Evolutionary conservation across 2,888 invertebrate genomes (phyloP), one percentile per base, ranked within the genome.

Genomic region (Allacma fusca): DNA sequence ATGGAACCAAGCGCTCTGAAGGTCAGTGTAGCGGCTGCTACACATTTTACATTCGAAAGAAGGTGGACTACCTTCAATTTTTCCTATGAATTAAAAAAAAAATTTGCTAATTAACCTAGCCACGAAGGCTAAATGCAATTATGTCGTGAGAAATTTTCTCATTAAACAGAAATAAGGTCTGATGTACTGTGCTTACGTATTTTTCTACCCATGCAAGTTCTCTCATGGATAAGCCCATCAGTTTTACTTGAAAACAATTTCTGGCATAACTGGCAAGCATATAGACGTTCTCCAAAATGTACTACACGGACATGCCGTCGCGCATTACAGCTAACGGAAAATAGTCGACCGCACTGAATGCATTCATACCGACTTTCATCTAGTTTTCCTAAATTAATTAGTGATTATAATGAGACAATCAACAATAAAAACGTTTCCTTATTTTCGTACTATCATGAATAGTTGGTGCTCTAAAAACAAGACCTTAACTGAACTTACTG

Each of bases 311-410:
- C 72, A 34, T 72, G 72, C 2, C 72, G 28, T 34, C 72, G 29
- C 0, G 72, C 72, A 62, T 72, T 72, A 72, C 72, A 72, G 40
- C 59, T 34, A n/a, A 72, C 62, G n/a, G 72, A 72, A 34, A 72
- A 72, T 4, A 57, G 21, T 34, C 72, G 26, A 7, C 29, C 24
- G 21, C 72, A 72, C 19, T 59, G 29, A n/a, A 21, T 29, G 26
- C 72, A 72, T 34, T 72, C 23, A 28, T 29, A 72, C 23, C 57
- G 57, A 13, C 28, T 29, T 7, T 62, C 62, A 24, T 28, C 34
- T 0, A 72, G 13, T 34, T 57, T 57, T 21, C 50, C 70, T 70
- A n/a, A 9, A 34, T n/a, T n/a, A n/a, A n/a, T n/a, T n/a, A n/a
- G n/a, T n/a, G n/a, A n/a, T n/a, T n/a, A n/a, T n/a, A n/a, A n/a